Evolutionary conservation across 2,113 vertebrate genomes (phyloP), one percentile per base, ranked within the genome.

Genomic region (Trinectes maculatus): DNA sequence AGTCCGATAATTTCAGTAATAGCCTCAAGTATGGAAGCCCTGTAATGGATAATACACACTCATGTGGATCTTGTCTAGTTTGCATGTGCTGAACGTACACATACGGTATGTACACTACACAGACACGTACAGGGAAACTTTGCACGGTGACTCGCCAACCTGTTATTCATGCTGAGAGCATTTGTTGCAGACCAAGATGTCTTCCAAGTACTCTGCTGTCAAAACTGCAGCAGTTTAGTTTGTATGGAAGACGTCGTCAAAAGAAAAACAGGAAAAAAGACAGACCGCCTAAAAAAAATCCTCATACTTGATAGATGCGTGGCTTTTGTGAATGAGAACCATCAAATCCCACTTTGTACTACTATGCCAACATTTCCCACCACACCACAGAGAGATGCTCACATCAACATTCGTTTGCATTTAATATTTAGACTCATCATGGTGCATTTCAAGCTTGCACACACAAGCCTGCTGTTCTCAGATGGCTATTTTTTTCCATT

Each of bases 21-120:
- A 85, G 75, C 85, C 85, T 89, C 78, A 81, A 78, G 84, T 74
- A 57, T 85, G 85, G 54, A 82, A 72, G 83, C 83, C 25, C 61
- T 74, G 40, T 76, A 79, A 71, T 31, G 59, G 68, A 71, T 77
- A 53, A 71, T 5, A 81, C 74, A 82, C 81, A 19, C 80, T 66
- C 76, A 76, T 74, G 8, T 31, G 53, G 47, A 28, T 44, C 43
- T 51, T 75, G 77, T 85, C 62, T 78, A 60, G 77, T 76, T 89
- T 85, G 86, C 88, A 89, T 89, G 85, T 85, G 79, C 79, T 68
- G 71, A 84, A 83, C 77, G 62, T 73, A 78, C 77, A 85, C 83
- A 56, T 47, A 58, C 68, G 49, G 67, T 73, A 77, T 74, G 74
- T 69, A 71, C 74, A 71, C 80, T 62, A 77, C 54, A 85, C 49